Evolutionary conservation across 2,797 vertebrate species (phyloP).

Genomic region (Eulemur mongoz): DNA sequence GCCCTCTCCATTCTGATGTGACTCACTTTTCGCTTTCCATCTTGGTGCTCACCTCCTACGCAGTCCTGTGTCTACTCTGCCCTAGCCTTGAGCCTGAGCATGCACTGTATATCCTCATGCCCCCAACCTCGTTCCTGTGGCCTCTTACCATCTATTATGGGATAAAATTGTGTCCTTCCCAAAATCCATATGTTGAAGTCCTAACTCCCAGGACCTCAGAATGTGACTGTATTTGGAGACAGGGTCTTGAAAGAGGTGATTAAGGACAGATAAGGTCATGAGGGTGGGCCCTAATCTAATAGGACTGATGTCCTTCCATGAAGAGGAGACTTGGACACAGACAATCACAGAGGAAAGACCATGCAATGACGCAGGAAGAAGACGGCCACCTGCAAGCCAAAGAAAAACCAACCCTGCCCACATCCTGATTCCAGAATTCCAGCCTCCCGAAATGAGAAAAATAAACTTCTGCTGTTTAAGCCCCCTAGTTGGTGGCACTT

Average conservation of each 20-base stretch:
- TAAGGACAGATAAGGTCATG: neutral
- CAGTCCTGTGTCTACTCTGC: neutral
- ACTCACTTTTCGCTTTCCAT: neutral
- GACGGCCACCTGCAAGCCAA: neutral
- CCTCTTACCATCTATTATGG: neutral
- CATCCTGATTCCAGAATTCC: neutral
- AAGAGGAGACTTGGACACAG: neutral
- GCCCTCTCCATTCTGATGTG: neutral
- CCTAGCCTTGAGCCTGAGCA: neutral
- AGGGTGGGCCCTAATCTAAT: neutral
- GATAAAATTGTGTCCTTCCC: neutral
- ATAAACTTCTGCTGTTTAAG: neutral
- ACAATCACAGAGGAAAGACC: neutral
- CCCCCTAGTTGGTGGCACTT: no score
- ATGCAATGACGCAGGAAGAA: neutral
- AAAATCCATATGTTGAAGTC: neutral
- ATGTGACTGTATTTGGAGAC: neutral
- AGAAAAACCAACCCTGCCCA: neutral
- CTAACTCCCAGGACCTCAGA: neutral
- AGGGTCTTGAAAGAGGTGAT: neutral
- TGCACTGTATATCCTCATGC: accelerated
- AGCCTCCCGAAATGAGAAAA: neutral
- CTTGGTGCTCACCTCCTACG: neutral
- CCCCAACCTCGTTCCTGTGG: neutral
- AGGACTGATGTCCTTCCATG: neutral